Evolutionary conservation across 2,113 vertebrate genomes (phyloP).

Genomic region (Tautogolabrus adspersus): DNA sequence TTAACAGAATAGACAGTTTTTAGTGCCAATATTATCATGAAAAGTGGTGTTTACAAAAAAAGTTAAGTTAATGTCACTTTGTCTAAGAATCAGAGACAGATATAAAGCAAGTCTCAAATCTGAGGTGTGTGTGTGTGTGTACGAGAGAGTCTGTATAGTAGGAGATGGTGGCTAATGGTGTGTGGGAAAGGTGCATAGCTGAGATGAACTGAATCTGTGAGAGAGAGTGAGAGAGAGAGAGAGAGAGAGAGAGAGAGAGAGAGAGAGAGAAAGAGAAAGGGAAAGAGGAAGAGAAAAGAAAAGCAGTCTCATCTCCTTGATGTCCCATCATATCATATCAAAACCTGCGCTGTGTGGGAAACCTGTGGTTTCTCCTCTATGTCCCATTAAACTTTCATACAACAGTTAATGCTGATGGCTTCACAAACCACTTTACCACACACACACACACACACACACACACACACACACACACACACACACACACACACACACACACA

Average conservation of each 20-base stretch:
- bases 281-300: conserved; percentile 9
- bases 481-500: conserved; percentile 38
- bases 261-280: background rate
- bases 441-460: conserved; percentile 33
- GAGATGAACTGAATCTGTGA: conserved; percentile 71
- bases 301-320: conserved; percentile 56
- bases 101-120: conserved; percentile 19
- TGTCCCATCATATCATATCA: conserved; percentile 71
- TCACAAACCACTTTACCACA: conserved; percentile 71
- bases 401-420: conserved; percentile 80
- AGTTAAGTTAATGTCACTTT: conserved; percentile 6
- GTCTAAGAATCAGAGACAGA: conserved; percentile 29
- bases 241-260: conserved; percentile 1
- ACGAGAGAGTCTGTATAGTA: conserved; percentile 33
- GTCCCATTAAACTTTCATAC: conserved; percentile 84
- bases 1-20: conserved; percentile 4
- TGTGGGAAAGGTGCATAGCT: conserved; percentile 71
- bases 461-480: conserved; percentile 32
- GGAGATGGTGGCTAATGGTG: conserved; percentile 71
- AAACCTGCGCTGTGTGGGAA: conserved; percentile 54
- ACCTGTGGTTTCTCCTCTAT: conserved; percentile 70
- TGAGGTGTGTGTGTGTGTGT: conserved; percentile 13
- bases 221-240: background rate
- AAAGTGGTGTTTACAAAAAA: conserved; percentile 9
- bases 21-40: background rate